Conservation (phyloP, 2,797 vertebrate genomes). For the Sebastes taczanowskii region DNA sequence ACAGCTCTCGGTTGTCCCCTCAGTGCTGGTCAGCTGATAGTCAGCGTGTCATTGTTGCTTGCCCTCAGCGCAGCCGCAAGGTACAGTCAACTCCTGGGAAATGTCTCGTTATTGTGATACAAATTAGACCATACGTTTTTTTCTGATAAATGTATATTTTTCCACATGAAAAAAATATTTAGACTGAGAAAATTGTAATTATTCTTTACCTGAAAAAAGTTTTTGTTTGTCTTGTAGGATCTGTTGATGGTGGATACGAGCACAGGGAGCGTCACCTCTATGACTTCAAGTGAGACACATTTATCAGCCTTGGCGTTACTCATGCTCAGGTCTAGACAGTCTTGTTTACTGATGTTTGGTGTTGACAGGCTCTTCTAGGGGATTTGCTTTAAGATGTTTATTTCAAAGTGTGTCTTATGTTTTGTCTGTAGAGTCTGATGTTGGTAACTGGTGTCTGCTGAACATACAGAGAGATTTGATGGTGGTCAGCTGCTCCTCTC, state of each 20-base stretch:
- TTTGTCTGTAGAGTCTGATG: constrained; percentile 71
- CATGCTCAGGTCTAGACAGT: not conserved
- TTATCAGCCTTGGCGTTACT: not conserved
- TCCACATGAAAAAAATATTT: not conserved
- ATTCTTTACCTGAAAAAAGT: not conserved
- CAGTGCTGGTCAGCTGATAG: constrained; percentile 96
- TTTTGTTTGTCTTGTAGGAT: constrained; percentile 51
- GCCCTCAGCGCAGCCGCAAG: constrained; percentile 89
- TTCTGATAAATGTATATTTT: not conserved
- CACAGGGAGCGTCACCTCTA: constrained; percentile 67
- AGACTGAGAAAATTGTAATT: not conserved
- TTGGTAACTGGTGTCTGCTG: constrained; percentile 91
- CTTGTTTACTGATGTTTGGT: not conserved
- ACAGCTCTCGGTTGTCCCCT: constrained; percentile 84
- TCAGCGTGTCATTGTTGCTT: constrained; percentile 88
- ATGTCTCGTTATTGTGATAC: not conserved
- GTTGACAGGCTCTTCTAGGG: not conserved
- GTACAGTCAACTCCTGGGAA: constrained; percentile 66
- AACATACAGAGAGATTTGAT: constrained; percentile 89
- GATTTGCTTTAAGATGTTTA: not conserved
- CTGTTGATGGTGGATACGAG: constrained; percentile 74
- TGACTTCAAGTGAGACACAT: constrained; percentile 73
- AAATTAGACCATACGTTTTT: not conserved
- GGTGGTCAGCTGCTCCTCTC: constrained; percentile 92
- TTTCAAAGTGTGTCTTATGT: not conserved